phyloP scores from a whole-genome alignment of 2,888 invertebrate species.

The Pristionchus exspectatus region DNA sequence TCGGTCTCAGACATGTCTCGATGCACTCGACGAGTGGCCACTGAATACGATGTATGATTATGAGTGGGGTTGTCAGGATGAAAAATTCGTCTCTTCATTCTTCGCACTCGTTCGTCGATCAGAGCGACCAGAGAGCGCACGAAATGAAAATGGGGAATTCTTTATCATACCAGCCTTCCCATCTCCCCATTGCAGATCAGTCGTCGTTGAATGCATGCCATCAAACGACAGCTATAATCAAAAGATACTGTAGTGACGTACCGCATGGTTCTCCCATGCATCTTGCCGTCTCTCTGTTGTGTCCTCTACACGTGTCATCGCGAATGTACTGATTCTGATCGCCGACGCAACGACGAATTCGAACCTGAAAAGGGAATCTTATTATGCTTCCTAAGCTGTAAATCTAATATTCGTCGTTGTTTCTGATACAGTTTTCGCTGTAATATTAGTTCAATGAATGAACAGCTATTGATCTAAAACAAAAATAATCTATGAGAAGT shows the following conservation, averaged over 20 bases:
- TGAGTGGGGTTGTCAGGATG: background rate
- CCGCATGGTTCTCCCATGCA: slow-evolving; percentile 37
- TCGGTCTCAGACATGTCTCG: slow-evolving; percentile 42
- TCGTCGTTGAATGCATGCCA: too few relatives aligned
- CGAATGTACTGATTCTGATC: slow-evolving; percentile 42
- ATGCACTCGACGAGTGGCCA: background rate
- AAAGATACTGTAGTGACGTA: background rate
- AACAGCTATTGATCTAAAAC: too few relatives aligned
- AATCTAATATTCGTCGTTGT: background rate
- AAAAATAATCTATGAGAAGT: background rate
- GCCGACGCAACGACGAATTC: slow-evolving; percentile 54
- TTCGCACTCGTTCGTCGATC: background rate
- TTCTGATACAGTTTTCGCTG: too few relatives aligned
- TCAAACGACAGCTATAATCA: too few relatives aligned
- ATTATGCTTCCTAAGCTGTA: background rate
- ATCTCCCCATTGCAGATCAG: too few relatives aligned
- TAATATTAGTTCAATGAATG: background rate
- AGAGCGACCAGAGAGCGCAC: too few relatives aligned
- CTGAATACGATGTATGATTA: background rate
- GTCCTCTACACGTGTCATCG: slow-evolving; percentile 38
- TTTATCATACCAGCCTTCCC: too few relatives aligned
- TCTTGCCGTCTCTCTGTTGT: slow-evolving; percentile 24
- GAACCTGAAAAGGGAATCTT: slow-evolving; percentile 11
- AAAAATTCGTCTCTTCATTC: background rate
- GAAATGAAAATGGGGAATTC: too few relatives aligned